Base-by-base conservation (phyloP, 2,888 invertebrate species). In the Apodemia mormo region DNA sequence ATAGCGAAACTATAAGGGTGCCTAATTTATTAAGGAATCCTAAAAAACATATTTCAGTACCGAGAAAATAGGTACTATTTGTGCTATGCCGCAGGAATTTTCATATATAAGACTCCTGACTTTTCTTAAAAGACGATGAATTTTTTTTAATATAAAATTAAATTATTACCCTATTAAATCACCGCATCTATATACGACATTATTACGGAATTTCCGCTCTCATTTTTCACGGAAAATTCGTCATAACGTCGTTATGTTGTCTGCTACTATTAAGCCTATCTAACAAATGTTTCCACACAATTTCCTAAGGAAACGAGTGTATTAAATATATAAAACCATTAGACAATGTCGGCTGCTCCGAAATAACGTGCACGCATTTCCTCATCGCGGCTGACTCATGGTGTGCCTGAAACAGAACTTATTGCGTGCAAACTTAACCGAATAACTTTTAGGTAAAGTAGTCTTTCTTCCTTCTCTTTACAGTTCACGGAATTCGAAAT, bases 291-390 rank as follows among this genome's bases (percentile, higher is more conserved):
- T 70, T 71, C 71, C 71, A 78, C 78, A 75, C 77, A 77, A 77
- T 80, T 81, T 79, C 78, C 78, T 78, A 79, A 73, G 78, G 79
- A 80, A 80, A 81, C 77, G 75, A 76, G 78, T 79, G 78, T 76
- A 79, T 80, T 78, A 83, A 85, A 89, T 90, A 88, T 89, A 89
- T 88, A 87, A 87, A 87, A 85, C 82, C 85, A 85, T 86, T 85
- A 85, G 88, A 91, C 90, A 89, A 88, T 88, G 90, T 90, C 87
- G 86, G 89, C 82, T 82, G 85, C 81, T 85, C 88, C 82, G 83
- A 90, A 90, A 90, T 90, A 91, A 88, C 90, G 84, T 87, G 89
- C 90, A 88, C 89, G 90, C 90, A 90, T 92, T 92, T 92, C 92
- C 92, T 92, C 90, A 89, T 90, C 87, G 85, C 84, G 82, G 79